Evolutionary conservation across 2,888 invertebrate genomes (phyloP), one percentile per base, ranked within the genome.

Genomic region (Metallyticus violacea): DNA sequence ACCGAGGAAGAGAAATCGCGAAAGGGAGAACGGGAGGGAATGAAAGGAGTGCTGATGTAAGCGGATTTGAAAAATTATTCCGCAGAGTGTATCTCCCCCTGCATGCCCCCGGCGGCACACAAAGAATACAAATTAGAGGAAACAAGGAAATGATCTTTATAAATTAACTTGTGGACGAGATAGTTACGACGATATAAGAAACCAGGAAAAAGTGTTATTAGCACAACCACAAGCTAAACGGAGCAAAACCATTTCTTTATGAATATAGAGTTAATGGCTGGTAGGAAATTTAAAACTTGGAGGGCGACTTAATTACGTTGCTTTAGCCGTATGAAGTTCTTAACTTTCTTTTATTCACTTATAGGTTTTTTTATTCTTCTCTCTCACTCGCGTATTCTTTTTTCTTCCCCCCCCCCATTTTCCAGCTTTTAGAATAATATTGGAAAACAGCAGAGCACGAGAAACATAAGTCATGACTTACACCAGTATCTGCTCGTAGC

Each of bases 61-160:
- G 83, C 83, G 83, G 83, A 83, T 83, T 83, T 83, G 83, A 83
- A 83, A 83, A 83, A 83, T 83, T 83, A 83, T 83, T 83, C 83
- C 77, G 3, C 25, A 28, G 83, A 77, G 83, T 83, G 77, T 26
- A 83, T 83, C 83, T 83, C 62, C 2, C 7, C 9, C 62, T 25
- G 9, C 83, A 40, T 40, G 40, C 40, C 40, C 40, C 22, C 15
- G 15, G 40, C 15, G 40, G 40, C 40, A 22, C 40, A 62, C 40
- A 62, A 29, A n/a, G 83, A 83, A 83, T 83, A 83, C 77, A 83
- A 77, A 83, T 22, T 62, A 77, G 40, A 62, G 83, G 62, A 27
- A 81, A 76, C 82, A 81, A 81, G 40, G 40, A 81, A 81, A 81
- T 80, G 80, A 81, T 40, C 81, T 81, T 62, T 62, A 62, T 62